Conservation (phyloP, 2,888 invertebrate genomes). For the Hirtodrosophila trivittata region DNA sequence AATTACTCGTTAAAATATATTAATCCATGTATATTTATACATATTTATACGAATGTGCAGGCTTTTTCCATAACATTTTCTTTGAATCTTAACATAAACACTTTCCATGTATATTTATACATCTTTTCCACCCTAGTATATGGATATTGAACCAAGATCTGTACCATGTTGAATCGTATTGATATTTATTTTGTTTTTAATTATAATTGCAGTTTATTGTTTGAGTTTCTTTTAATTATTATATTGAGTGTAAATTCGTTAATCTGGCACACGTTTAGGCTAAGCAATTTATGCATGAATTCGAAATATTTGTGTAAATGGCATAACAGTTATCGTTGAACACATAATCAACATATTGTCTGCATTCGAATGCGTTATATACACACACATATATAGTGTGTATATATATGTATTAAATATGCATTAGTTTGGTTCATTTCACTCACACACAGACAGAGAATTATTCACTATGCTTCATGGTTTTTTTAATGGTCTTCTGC, state of each 20-base stretch:
- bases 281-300: constrained; percentile 43
- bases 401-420: constrained; percentile 71
- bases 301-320: constrained; percentile 53
- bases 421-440: constrained; percentile 62
- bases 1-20: too few species aligned
- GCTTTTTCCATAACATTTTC: too few species aligned
- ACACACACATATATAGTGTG: constrained; percentile 19
- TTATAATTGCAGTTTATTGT: not conserved
- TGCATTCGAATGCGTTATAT: constrained; percentile 36
- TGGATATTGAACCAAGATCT: too few species aligned
- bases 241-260: not conserved
- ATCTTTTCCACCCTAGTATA: too few species aligned
- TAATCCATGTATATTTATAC: too few species aligned
- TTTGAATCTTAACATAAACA: too few species aligned
- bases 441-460: constrained; percentile 16
- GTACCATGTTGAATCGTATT: too few species aligned
- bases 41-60: too few species aligned
- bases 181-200: too few species aligned
- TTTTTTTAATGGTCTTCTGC: constrained; percentile 38
- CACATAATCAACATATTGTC: constrained; percentile 42
- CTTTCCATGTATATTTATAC: too few species aligned
- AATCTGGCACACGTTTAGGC: too few species aligned
- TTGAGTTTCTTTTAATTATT: not conserved
- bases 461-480: constrained; percentile 44
- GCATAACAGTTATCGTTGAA: constrained; percentile 52